Conservation (phyloP, 2,888 invertebrate species). For the Ephialtes manifestator region DNA sequence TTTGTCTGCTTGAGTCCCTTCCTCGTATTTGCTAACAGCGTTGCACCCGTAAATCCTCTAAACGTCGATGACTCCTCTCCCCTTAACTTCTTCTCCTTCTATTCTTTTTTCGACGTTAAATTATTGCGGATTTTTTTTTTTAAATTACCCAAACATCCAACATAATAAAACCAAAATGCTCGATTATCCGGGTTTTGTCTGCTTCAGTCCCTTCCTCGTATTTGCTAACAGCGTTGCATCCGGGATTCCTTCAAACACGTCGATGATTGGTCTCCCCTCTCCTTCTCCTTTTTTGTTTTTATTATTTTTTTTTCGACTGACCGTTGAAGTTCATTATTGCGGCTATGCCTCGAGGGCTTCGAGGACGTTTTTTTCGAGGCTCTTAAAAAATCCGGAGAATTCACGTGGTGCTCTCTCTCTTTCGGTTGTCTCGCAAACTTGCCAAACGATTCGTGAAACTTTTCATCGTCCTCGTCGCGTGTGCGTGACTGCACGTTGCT, state of each 20-base stretch:
- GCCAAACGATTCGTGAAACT: constrained; percentile 2
- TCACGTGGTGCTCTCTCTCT: background rate
- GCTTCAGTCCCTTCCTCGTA: background rate
- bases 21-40: background rate
- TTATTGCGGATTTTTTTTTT: background rate
- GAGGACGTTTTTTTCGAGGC: background rate
- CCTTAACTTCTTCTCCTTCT: constrained; percentile 5
- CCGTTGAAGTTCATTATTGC: constrained; percentile 22
- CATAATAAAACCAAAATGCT: too few species aligned
- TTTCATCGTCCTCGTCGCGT: constrained; percentile 27
- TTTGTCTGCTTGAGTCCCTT: background rate
- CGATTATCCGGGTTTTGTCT: background rate
- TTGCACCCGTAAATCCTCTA: background rate
- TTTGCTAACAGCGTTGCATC: background rate
- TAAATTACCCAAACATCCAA: too few species aligned
- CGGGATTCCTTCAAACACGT: constrained; percentile 7
- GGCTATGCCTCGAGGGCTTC: constrained; percentile 21
- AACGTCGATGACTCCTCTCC: constrained; percentile 9
- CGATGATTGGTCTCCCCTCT: constrained; percentile 13
- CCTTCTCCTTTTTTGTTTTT: constrained; percentile 10
- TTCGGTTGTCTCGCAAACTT: background rate
- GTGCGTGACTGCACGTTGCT: constrained; percentile 47
- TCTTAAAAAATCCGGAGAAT: constrained; percentile 11
- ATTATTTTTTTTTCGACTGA: constrained; percentile 2
- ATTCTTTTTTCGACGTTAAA: background rate